Base-by-base conservation (phyloP, 2,113 vertebrate genomes). In the Engystomops pustulosus region DNA sequence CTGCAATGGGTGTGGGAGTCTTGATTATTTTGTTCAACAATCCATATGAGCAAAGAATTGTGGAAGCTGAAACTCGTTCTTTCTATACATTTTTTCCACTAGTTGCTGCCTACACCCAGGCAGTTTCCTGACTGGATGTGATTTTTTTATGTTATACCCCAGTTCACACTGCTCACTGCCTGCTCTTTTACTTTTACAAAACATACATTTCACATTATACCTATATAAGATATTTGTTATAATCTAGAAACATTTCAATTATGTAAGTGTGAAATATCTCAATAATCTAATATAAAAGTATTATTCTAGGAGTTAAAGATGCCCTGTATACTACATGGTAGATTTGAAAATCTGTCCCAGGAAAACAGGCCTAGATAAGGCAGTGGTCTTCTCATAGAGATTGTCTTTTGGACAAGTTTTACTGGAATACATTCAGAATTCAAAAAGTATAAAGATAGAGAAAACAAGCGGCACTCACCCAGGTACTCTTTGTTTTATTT, bases 101-200 rank as follows among this genome's bases (percentile, higher is more conserved):
- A 9, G 1, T 34, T 80, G 81, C 47, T 10, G 32, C 58, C 41
- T 25, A 60, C 7, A 79, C 36, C n/a, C 77, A 67, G 84, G 60
- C 18, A 58, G 70, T 76, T 80, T 85, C 41, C 44, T 76, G 60
- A 32, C 58, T 27, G 72, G 58, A 87, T 32, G 67, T 25, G 68
- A n/a, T 41, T 27, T 71, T 81, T 71, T 81, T 41, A 38, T 25
- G 27, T 70, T 14, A 38, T 51, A 71, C 30, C 30, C 62, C 44
- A 67, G 23, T 34, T n/a, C 32, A 70, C 32, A 23, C 20, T 44
- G 25, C 27, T 45, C 14, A 20, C 47, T 55, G 65, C 30, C 23
- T 30, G 30, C 23, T 77, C 74, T 27, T 81, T 47, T 81, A 65
- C 45, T 69, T n/a, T 20, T 27, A n/a, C 11, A 11, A 44, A 36